Evolutionary conservation across 2,113 vertebrate genomes (phyloP), one percentile per base, ranked within the genome.

Genomic region (Corydoras sp.): DNA sequence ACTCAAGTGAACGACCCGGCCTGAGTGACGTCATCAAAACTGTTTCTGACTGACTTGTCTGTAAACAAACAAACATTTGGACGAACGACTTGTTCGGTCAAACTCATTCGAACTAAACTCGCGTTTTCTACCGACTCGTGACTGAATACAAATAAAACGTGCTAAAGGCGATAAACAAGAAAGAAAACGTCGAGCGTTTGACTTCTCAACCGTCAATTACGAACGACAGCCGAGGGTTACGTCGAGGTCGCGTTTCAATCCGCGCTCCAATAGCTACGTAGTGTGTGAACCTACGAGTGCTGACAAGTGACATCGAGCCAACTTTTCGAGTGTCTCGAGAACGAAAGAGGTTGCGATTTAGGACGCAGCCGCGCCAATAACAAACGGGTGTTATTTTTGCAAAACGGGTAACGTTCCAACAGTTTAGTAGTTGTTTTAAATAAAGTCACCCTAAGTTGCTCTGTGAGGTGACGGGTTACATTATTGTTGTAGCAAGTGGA

Each of bases 401-500:
- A 30, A 53, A n/a, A 56, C 54, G n/a, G 13, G 51, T 53, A 10
- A 12, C 6, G 12, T 56, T 56, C 5, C 5, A 10, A 10, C 4
- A 56, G 30, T 31, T 9, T 31, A 65, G 55, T n/a, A n/a, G 50
- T 66, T 55, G 18, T 11, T 18, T 8, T 43, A 43, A 35, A 35
- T 35, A 35, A 35, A 43, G 35, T 43, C 35, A 43, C 35, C 35
- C 7, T 43, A 43, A 43, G 35, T 43, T 43, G 35, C 4, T 43
- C 35, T 43, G 6, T 35, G 32, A 35, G 32, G 32, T 35, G 32
- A 35, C 32, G 3, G 24, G 32, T 12, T 59, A 5, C 63, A 67
- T 61, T 61, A 67, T 73, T 73, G 71, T 73, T 73, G 71, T 65
- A 72, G 70, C 62, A n/a, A 24, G n/a, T 55, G 51, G 32, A 14